Base-by-base conservation (phyloP, 2,888 invertebrate species). In the Heteromyza rotundicornis region DNA sequence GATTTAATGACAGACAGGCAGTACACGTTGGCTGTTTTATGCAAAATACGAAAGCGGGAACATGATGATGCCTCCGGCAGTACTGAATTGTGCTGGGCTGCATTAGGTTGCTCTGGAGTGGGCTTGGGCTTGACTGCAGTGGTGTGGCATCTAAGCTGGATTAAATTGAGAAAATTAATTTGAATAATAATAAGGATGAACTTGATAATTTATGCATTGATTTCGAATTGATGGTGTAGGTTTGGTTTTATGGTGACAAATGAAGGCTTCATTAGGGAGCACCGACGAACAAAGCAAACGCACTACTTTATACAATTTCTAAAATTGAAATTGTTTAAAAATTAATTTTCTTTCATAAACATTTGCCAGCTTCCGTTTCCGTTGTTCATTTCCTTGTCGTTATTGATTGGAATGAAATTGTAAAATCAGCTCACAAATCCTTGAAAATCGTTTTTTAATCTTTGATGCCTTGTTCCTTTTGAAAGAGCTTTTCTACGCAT, bases 181-280 rank as follows among this genome's bases (percentile, higher is more conserved):
- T 80, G 75, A 80, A 79, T 79, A 80, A 80, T 75, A 80, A 80
- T 76, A 75, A 74, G 72, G 72, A 71, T 75, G 72, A 67, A 72
- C 66, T 64, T 66, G 63, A 60, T 70, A 76, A 78, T 74, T 73
- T 78, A 74, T 75, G 76, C 74, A 71, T 77, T 75, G 76, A 72
- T 74, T 57, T 44, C 10, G 27, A 27, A 27, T 27, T 27, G 27
- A 27, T 27, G n/a, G n/a, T n/a, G n/a, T n/a, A n/a, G n/a, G n/a
- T n/a, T n/a, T n/a, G n/a, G n/a, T n/a, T n/a, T n/a, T n/a, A n/a
- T n/a, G n/a, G n/a, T n/a, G n/a, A n/a, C n/a, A n/a, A n/a, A n/a
- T n/a, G n/a, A n/a, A n/a, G n/a, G n/a, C n/a, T n/a, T n/a, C n/a
- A n/a, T n/a, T n/a, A n/a, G n/a, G n/a, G n/a, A n/a, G n/a, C n/a